Conservation (phyloP, 2,797 vertebrate species). For the Emys orbicularis region DNA sequence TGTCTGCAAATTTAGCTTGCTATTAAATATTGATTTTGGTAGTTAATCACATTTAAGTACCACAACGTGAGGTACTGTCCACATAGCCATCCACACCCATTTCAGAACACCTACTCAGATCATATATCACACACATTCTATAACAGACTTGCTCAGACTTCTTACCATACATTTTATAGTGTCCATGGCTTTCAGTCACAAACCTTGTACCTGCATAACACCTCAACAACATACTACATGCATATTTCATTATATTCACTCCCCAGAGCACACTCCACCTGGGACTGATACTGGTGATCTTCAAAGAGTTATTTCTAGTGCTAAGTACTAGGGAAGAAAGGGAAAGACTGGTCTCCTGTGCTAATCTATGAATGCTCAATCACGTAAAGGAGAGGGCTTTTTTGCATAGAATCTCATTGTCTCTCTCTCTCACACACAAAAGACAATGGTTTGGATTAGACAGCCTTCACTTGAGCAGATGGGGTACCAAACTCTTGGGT, state of each 20-base stretch:
- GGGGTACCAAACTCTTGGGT: not conserved
- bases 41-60: not conserved
- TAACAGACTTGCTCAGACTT: not conserved
- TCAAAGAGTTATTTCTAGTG: not conserved
- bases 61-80: not conserved
- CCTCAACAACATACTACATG: not conserved
- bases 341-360: not conserved
- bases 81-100: accelerated
- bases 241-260: not conserved
- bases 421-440: too few species aligned
- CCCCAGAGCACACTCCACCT: not conserved
- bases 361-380: not conserved
- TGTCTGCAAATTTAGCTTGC: not conserved
- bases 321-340: not conserved
- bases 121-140: not conserved
- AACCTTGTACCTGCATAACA: not conserved
- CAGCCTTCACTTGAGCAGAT: not conserved
- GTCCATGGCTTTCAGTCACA: not conserved
- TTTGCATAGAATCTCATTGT: not conserved
- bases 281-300: too few species aligned
- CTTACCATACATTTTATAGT: not conserved
- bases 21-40: not conserved
- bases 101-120: not conserved
- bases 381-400: not conserved
- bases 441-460: not conserved